Conservation (phyloP, 2,113 vertebrate species). For the Pristiophorus japonicus region DNA sequence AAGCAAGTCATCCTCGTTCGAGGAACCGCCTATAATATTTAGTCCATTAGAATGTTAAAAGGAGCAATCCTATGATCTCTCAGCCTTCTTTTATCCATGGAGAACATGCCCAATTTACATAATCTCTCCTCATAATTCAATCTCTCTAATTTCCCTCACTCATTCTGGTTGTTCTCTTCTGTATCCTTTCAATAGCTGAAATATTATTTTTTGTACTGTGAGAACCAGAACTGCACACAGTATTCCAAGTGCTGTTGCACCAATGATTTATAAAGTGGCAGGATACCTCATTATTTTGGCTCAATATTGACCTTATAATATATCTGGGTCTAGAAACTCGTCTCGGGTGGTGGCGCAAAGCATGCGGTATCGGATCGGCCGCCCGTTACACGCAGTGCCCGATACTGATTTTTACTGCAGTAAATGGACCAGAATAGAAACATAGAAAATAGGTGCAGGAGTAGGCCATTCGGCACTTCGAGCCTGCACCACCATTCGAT, state of each 20-base stretch:
- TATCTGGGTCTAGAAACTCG: too few species aligned
- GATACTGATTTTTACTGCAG: too few species aligned
- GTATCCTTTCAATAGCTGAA: background rate
- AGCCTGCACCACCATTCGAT: too few species aligned
- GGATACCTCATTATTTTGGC: background rate
- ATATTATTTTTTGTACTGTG: background rate
- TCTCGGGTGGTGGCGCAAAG: too few species aligned
- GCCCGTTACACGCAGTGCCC: too few species aligned
- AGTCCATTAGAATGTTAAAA: background rate
- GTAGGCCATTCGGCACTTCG: too few species aligned
- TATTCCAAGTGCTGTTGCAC: background rate
- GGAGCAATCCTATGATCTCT: background rate
- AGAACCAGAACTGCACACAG: background rate
- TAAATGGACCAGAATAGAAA: too few species aligned
- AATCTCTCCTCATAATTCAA: background rate
- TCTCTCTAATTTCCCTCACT: too few species aligned
- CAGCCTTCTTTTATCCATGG: background rate
- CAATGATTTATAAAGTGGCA: background rate
- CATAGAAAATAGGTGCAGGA: too few species aligned
- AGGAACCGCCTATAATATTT: too few species aligned
- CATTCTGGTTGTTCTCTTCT: background rate
- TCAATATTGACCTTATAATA: background rate
- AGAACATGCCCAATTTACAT: background rate
- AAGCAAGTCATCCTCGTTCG: too few species aligned
- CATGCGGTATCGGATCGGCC: too few species aligned